These are phyloP conservation scores for Loxodonta africana DNA, from an alignment of 2,113 vertebrate genomes.

Conservation along the genomic window DNA sequence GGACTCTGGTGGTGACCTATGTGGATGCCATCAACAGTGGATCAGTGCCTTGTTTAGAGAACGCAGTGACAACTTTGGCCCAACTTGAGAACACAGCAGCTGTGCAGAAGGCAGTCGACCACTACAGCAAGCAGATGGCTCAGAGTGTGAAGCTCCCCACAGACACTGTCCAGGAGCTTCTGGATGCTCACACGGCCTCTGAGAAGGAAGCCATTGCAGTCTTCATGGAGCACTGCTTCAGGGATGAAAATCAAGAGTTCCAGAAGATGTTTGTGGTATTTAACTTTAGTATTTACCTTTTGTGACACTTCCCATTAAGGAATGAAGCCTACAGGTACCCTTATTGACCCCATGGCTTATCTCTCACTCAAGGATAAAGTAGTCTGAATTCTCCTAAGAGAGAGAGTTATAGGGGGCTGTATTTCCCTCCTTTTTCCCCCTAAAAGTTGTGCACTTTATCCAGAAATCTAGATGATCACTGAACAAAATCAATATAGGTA, in stretches of 20 bases:
- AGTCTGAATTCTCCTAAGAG: not conserved
- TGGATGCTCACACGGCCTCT: slow-evolving; percentile 59
- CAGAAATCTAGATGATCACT: not conserved
- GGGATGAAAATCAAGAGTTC: slow-evolving; percentile 67
- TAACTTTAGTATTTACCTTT: not conserved
- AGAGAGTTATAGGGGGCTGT: not conserved
- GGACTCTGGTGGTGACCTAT: slow-evolving; percentile 79
- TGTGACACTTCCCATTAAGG: not conserved
- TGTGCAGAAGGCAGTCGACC: slow-evolving; percentile 43
- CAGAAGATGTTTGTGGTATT: slow-evolving; percentile 74
- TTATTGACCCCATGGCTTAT: not conserved
- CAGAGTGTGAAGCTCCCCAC: slow-evolving; percentile 61
- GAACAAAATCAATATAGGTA: not conserved
- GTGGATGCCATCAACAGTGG: slow-evolving; percentile 83
- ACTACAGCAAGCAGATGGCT: slow-evolving; percentile 75
- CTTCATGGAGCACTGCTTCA: slow-evolving; percentile 85
- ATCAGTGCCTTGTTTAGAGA: slow-evolving; percentile 86
- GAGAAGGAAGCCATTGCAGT: slow-evolving; percentile 75
- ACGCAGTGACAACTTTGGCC: slow-evolving; percentile 81
- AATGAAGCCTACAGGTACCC: not conserved
- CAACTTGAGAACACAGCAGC: slow-evolving; percentile 82
- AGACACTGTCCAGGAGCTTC: slow-evolving; percentile 72
- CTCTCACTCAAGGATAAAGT: not conserved
- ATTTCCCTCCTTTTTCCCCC: not conserved
- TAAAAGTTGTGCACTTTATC: not conserved